A percentile compares a stretch with the other conserved stretches of the same genome.
phyloP scores from a whole-genome alignment of 2,888 invertebrate species.

The Molanna angustata region DNA sequence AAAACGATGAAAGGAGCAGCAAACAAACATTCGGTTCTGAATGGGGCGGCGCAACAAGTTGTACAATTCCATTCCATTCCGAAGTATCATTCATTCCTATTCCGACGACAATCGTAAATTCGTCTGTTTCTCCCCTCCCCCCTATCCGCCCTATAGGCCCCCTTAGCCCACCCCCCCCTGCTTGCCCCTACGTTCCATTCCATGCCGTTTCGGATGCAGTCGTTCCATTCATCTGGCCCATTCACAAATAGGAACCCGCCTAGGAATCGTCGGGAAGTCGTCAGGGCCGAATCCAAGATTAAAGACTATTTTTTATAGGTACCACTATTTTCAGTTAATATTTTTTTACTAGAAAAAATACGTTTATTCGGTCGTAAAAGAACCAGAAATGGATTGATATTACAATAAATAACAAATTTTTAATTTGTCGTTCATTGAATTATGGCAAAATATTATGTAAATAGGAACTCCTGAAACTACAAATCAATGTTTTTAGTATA shows the following conservation, averaged over 20 bases:
- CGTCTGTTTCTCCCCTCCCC: constrained; percentile 8
- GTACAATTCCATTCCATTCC: constrained; percentile 8
- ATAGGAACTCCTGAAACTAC: no score
- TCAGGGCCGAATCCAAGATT: not conserved
- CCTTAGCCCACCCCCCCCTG: constrained; percentile 3
- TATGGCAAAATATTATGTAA: no score
- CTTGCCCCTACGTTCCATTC: not conserved
- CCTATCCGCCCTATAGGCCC: constrained; percentile 2
- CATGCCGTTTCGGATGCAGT: constrained; percentile 13
- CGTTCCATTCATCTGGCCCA: constrained; percentile 23
- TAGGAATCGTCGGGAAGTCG: not conserved
- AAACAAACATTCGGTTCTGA: not conserved
- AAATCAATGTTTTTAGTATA: no score
- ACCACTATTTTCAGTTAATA: not conserved
- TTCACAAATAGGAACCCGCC: constrained; percentile 14
- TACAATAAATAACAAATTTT: no score
- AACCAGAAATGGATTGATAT: no score
- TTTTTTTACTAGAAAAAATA: no score
- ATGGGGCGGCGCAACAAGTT: constrained; percentile 13
- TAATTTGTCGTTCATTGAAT: no score
- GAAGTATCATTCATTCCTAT: constrained; percentile 19
- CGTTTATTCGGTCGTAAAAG: no score
- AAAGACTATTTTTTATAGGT: no score
- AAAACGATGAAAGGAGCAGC: no score
- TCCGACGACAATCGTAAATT: constrained; percentile 21